Base-by-base conservation (phyloP, 2,113 vertebrate genomes). In the Cynopterus brachyotis region DNA sequence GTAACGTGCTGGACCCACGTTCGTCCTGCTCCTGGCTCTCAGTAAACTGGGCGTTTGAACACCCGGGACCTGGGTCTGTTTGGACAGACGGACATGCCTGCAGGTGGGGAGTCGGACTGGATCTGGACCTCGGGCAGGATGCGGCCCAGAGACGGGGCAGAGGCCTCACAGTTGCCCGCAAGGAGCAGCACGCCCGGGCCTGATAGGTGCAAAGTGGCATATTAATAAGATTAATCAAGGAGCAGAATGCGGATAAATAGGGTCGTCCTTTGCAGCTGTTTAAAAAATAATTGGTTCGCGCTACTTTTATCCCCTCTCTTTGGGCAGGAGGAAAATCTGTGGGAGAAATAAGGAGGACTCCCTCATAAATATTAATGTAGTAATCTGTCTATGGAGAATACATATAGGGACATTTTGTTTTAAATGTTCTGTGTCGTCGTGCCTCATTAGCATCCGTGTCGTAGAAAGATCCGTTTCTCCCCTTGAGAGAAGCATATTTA, bases 391-490 rank as follows among this genome's bases (percentile, higher is more conserved):
- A 5, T 94, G 91, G 97, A 96, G 97, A 97, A 70, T 94, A 96
- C 97, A 97, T 82, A 86, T 67, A 88, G 94, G 97, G 97, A 94
- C 97, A 86, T 93, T 97, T 88, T 97, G 95, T 97, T 97, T 97
- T 96, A 96, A 93, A 92, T 42, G 92, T 87, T 97, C 87, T 40
- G 0, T 76, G 95, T 66, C 60, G 1, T 72, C 53, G 75, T 59
- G 42, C 85, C 91, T 88, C 95, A 95, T 97, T 95, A 97, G 91
- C 96, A 95, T 95, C 59, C 50, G 50, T 96, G 96, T 96, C 93
- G 91, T 93, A 79, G 15, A 95, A 86, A 96, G 83, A 70, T 57
- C 66, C 79, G 79, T 80, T 91, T 70, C 30, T 83, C 73, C 82
- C 62, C 82, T 82, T n/a, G 93, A 96, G 94, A 75, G 70, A 93